Evolutionary conservation across 2,797 vertebrate species (phyloP).

Genomic region (Eleutherodactylus coqui): DNA sequence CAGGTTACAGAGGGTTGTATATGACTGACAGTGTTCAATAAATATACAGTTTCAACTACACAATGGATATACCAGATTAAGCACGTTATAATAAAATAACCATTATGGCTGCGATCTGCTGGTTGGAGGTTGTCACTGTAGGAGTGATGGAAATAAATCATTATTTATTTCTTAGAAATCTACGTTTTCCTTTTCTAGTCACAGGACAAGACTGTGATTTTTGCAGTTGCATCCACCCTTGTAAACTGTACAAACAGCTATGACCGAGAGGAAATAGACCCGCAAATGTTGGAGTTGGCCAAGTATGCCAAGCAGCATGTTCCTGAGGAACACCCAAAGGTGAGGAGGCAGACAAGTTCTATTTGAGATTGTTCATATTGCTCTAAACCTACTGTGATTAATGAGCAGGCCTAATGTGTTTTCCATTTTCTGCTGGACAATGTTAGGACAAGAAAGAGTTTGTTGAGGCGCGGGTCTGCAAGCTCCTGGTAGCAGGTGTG

Average conservation of each 20-base stretch:
- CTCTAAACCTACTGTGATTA: neutral
- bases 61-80: too few relatives aligned
- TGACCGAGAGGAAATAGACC: conserved; percentile 90
- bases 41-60: too few relatives aligned
- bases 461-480: conserved; percentile 85
- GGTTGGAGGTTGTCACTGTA: too few relatives aligned
- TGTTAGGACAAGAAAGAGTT: conserved; percentile 85
- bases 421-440: neutral
- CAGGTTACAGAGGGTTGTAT: too few relatives aligned
- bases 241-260: conserved; percentile 99
- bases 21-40: too few relatives aligned
- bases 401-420: neutral
- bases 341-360: conserved; percentile 64
- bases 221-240: conserved; percentile 90
- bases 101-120: too few relatives aligned
- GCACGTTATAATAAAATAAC: too few relatives aligned
- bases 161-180: too few relatives aligned
- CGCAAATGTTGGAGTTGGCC: conserved; percentile 95
- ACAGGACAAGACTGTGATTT: conserved; percentile 92
- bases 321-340: conserved; percentile 96
- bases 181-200: conserved; percentile 74
- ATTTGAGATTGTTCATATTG: neutral
- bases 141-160: too few relatives aligned
- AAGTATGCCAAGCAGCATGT: conserved; percentile 98
- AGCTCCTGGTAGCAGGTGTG: conserved; percentile 87